These are phyloP conservation scores for Sylvicola cinctus DNA, from an alignment of 2,888 invertebrate species.

Conservation along the genomic window DNA sequence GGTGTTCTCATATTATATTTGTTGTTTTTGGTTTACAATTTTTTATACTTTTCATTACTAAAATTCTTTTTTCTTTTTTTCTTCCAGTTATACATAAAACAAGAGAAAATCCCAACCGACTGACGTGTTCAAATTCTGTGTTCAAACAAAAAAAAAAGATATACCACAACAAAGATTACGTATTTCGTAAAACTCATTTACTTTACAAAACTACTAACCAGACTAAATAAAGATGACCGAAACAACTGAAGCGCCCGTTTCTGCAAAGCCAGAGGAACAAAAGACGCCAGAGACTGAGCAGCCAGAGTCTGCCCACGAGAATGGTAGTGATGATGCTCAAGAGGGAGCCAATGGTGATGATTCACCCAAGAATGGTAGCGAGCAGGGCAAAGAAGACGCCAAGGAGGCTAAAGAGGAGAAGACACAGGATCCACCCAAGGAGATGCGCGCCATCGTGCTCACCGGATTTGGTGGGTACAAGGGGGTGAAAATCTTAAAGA, in stretches of 20 bases:
- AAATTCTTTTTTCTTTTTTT: no score
- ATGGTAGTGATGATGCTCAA: slow-evolving; percentile 21
- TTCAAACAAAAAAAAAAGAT: no score
- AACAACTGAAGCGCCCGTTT: slow-evolving; percentile 30
- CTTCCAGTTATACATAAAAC: no score
- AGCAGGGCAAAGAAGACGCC: no score
- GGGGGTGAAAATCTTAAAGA: slow-evolving; percentile 62
- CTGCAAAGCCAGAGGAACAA: slow-evolving; percentile 19
- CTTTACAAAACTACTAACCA: slow-evolving; percentile 13
- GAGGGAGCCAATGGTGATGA: slow-evolving; percentile 6
- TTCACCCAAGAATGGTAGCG: slow-evolving; percentile 23
- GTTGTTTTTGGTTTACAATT: no score
- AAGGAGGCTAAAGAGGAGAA: slow-evolving; percentile 34
- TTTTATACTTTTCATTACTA: no score
- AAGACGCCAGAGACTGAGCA: slow-evolving; percentile 19
- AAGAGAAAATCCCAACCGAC: no score
- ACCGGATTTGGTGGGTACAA: slow-evolving; percentile 73
- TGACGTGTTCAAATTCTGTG: no score
- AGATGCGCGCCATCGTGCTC: slow-evolving; percentile 69
- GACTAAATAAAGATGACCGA: slow-evolving; percentile 29
- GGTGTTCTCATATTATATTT: no score
- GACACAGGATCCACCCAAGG: slow-evolving; percentile 44
- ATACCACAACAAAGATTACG: no score
- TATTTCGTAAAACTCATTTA: not conserved
- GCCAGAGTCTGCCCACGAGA: slow-evolving; percentile 30